A percentile compares a stretch with the other conserved stretches of the same genome.
These are phyloP conservation scores for Anas georgica DNA, from an alignment of 2,797 vertebrate species.

Conservation along the genomic window DNA sequence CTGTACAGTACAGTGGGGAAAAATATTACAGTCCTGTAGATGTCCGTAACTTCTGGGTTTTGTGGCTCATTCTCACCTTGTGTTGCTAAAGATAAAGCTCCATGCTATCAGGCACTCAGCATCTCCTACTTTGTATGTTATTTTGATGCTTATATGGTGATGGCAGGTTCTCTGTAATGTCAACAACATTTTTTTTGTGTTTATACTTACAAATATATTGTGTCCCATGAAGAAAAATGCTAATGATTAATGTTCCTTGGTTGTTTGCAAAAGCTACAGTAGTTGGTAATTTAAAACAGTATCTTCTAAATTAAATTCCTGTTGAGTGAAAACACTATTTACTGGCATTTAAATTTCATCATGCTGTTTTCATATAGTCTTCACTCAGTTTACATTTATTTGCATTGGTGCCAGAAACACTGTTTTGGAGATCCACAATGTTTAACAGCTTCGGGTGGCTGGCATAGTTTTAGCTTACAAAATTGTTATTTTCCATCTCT, in stretches of 20 bases:
- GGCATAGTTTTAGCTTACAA: not conserved
- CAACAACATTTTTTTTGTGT: not conserved
- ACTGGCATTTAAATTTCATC: constrained; percentile 33
- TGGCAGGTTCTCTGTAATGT: not conserved
- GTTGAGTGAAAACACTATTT: not conserved
- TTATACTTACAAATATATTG: not conserved
- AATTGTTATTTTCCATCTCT: not conserved
- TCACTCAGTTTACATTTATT: constrained; percentile 34
- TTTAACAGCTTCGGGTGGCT: constrained; percentile 9
- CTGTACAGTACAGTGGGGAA: not conserved
- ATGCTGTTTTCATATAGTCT: constrained; percentile 34
- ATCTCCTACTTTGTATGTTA: not conserved
- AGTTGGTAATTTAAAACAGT: not conserved
- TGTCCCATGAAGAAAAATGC: not conserved
- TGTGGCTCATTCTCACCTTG: not conserved
- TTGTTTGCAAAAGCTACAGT: not conserved
- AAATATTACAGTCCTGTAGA: not conserved
- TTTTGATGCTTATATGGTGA: not conserved
- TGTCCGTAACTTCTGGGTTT: not conserved
- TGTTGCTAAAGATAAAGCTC: not conserved
- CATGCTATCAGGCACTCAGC: not conserved
- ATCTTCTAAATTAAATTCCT: constrained; percentile 43
- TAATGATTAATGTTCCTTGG: not conserved
- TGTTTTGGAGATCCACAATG: not conserved
- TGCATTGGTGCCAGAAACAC: not conserved